These are phyloP conservation scores for Oophaga pumilio DNA, from an alignment of 2,113 vertebrate species.

Conservation along the genomic window DNA sequence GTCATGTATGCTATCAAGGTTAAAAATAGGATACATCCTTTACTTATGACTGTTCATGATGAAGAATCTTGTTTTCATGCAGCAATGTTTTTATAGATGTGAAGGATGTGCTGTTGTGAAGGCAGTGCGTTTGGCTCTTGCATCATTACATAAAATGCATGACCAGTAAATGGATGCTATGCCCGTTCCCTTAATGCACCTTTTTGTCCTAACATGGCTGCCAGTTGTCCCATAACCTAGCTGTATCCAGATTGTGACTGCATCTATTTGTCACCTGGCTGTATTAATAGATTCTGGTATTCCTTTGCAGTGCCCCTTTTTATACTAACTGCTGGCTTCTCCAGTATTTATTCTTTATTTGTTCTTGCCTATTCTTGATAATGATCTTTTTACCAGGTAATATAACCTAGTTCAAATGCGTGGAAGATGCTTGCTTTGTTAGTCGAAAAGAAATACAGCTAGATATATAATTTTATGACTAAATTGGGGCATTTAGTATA, in stretches of 20 bases:
- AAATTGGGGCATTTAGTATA: too few relatives aligned
- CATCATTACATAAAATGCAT: conserved; percentile 57
- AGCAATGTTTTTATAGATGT: neutral
- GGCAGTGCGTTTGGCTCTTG: conserved; percentile 59
- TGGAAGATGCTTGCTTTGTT: too few relatives aligned
- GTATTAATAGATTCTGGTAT: neutral
- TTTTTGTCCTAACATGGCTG: conserved; percentile 1
- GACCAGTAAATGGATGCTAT: conserved; percentile 22
- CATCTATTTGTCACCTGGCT: neutral
- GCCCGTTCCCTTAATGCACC: neutral
- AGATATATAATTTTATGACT: too few relatives aligned
- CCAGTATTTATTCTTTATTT: neutral
- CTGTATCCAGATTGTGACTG: neutral
- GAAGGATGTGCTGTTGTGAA: conserved; percentile 63
- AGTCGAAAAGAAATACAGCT: neutral
- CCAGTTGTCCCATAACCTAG: neutral
- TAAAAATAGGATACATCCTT: conserved; percentile 57
- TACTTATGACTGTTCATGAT: neutral
- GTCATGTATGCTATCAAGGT: neutral
- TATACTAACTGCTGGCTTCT: conserved; percentile 23
- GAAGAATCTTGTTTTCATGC: neutral
- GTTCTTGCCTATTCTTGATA: neutral
- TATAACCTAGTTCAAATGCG: neutral
- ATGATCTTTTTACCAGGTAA: neutral
- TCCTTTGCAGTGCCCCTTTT: neutral